These are phyloP conservation scores for Tryphoninae sp. DNA, from an alignment of 2,888 invertebrate genomes.

Conservation along the genomic window DNA sequence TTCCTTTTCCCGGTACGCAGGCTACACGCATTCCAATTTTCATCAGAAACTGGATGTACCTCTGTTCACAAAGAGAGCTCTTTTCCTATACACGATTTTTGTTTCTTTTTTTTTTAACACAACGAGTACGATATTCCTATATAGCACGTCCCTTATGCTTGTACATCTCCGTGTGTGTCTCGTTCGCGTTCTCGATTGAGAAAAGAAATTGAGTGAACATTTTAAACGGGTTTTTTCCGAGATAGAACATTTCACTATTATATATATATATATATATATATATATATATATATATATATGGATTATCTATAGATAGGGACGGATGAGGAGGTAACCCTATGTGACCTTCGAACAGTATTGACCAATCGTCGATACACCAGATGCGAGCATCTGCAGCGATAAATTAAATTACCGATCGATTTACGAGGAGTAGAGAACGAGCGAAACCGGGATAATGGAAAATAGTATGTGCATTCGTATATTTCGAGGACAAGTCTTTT, in stretches of 20 bases:
- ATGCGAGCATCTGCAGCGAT: conserved; percentile 16
- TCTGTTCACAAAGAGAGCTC: conserved; percentile 23
- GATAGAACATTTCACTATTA: background rate
- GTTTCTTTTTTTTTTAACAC: background rate
- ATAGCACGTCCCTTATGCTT: background rate
- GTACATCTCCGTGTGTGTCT: background rate
- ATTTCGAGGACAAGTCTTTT: background rate
- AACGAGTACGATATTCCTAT: background rate
- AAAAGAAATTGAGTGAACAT: conserved; percentile 44
- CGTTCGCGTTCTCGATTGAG: conserved; percentile 7
- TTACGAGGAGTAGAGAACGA: conserved; percentile 20
- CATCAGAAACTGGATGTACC: conserved; percentile 1
- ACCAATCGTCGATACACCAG: conserved; percentile 34
- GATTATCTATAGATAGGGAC: background rate
- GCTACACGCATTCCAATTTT: conserved; percentile 32
- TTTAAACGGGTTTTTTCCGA: conserved; percentile 43
- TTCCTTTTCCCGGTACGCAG: conserved; percentile 1
- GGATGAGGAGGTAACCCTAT: background rate
- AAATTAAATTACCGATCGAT: conserved; percentile 40
- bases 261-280: background rate
- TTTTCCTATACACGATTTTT: background rate
- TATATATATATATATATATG: background rate
- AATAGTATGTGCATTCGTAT: background rate
- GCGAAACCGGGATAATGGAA: background rate
- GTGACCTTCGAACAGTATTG: background rate